Base-by-base conservation (phyloP, 2,797 vertebrate genomes). In the Leptatherina wallacei region DNA sequence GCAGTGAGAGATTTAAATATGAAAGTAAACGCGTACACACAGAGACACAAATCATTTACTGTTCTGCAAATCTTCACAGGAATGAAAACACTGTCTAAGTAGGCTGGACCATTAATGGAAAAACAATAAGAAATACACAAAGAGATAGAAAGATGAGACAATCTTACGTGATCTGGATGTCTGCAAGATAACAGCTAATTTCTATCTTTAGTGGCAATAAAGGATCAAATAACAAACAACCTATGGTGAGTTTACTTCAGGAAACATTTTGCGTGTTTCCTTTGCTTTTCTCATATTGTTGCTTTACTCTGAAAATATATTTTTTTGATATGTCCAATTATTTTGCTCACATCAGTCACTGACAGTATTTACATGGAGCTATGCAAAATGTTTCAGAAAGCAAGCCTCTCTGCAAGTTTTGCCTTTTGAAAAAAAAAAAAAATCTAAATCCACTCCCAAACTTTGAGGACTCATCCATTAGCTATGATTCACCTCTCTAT, bases 111-210 rank as follows among this genome's bases (percentile, higher is more conserved):
- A 0, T 36, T 55, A 65, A 55, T 22, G 51, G 40, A 69, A 61
- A 67, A 57, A 51, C 11, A 65, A 54, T 35, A 36, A 4, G 30
- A 22, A 40, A 42, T 71, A 30, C 49, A 32, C 30, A 80, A n/a
- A 49, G 38, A 70, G 59, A 75, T 61, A 40, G 20, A 27, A 76
- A 75, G 62, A 69, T 7, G 60, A 87, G 67, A 74, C 58, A 35
- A 35, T 52, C 64, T 9, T 30, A 42, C 33, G 16, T 22, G 18
- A 64, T 66, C 69, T 27, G 61, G 74, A 72, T 83, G 80, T 87
- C 78, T 85, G 68, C 9, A 42, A 82, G 75, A 83, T 71, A 68
- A 5, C 44, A 49, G 35, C 27, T 32, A 38, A 69, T 30, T 47
- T 27, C 44, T 20, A 11, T 22, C 6, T 51, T 54, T 40, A 14